Conservation (phyloP, 2,888 invertebrate species). For the Leucophenga montana region DNA sequence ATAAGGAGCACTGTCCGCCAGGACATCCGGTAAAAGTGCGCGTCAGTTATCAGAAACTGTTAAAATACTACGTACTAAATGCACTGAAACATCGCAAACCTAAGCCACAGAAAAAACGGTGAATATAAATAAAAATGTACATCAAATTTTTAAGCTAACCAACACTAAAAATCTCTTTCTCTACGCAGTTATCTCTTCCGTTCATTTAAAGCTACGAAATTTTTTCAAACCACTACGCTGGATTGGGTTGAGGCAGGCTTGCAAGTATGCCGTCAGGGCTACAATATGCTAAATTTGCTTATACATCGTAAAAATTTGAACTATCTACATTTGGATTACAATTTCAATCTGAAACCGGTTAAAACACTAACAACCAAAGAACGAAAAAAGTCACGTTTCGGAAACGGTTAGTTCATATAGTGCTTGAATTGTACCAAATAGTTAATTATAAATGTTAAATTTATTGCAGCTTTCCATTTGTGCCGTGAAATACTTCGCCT, state of each 20-base stretch:
- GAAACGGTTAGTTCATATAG: constrained; percentile 81
- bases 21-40: constrained; percentile 99
- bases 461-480: constrained; percentile 91
- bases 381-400: constrained; percentile 97
- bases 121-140: constrained; percentile 13
- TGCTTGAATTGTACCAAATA: not conserved
- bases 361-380: constrained; percentile 99
- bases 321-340: constrained; percentile 99
- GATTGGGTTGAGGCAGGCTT: constrained; percentile 99
- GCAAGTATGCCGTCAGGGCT: constrained; percentile 98
- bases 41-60: constrained; percentile 98
- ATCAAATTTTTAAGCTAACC: not conserved
- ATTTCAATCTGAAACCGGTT: constrained; percentile 99
- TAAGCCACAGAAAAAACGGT: constrained; percentile 98
- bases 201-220: constrained; percentile 99
- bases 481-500: constrained; percentile 98
- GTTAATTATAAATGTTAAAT: constrained; percentile 2
- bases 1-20: constrained; percentile 93
- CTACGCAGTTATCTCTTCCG: constrained; percentile 88
- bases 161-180: not conserved
- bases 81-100: constrained; percentile 97
- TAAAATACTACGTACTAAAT: constrained; percentile 98
- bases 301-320: constrained; percentile 99
- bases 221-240: constrained; percentile 99
- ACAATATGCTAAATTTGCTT: constrained; percentile 98